Base-by-base conservation (phyloP, 2,888 invertebrate genomes). In the Xanthorhoe spadicearia region DNA sequence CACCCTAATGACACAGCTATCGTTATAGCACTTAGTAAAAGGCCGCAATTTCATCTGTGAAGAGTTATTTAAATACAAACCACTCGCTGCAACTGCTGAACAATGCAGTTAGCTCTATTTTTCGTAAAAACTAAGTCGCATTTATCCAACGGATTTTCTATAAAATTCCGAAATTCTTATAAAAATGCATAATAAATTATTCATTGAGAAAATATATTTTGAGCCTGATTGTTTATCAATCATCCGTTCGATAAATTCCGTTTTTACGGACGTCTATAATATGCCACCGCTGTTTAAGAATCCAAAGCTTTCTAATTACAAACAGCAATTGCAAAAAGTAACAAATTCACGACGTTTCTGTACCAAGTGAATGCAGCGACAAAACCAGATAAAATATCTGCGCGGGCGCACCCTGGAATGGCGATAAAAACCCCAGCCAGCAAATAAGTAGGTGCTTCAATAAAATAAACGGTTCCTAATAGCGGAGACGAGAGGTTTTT, bases 391-490 rank as follows among this genome's bases (percentile, higher is more conserved):
- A 70, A 69, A 77, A 75, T 75, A 74, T 74, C 74, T 79, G 79
- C 79, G 77, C 80, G 72, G 75, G 76, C 78, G 77, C 79, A 79
- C 74, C 78, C 75, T 70, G 77, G 76, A 79, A 78, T 74, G 75
- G 64, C 68, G 66, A 76, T 74, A 88, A 88, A 88, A 88, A 88
- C 77, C 68, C 74, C 74, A 77, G 74, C 77, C 76, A 78, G 78
- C 74, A 69, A 80, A 83, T 83, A 87, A 83, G 84, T 86, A 81
- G 84, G 84, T 82, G 85, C 83, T 82, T 84, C 83, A 84, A 88
- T 88, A 87, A 89, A 89, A 84, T 87, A 87, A 88, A 85, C 84
- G 81, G 80, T 81, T 80, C 80, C 84, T 85, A 86, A 86, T 18
- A 51, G 49, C 32, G 15, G 48, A 46, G 15, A 48, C 15, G 38